These are phyloP conservation scores for Deroplatys truncata DNA, from an alignment of 2,888 invertebrate species.

Conservation along the genomic window DNA sequence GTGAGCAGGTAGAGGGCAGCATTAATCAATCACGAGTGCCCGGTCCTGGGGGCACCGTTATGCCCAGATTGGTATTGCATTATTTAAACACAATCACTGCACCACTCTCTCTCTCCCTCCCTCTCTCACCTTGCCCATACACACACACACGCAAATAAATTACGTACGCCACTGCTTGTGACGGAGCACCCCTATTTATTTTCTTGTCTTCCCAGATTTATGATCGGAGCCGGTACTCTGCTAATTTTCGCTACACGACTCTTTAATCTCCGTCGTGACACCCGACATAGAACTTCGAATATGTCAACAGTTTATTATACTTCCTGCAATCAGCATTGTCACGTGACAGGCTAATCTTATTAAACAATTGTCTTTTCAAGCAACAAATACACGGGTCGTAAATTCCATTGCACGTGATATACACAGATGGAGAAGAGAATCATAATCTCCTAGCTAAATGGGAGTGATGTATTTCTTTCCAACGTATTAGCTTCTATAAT, in stretches of 20 bases:
- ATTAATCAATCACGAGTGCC: slow-evolving; percentile 8
- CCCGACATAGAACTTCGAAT: not conserved
- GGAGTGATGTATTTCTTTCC: no score
- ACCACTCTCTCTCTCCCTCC: not conserved
- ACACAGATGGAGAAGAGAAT: no score
- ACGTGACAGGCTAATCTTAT: not conserved
- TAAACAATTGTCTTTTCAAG: not conserved
- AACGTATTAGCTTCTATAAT: no score
- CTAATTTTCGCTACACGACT: not conserved
- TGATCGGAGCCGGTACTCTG: not conserved
- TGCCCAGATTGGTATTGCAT: slow-evolving; percentile 28
- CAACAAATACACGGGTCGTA: no score
- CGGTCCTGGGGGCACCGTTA: slow-evolving; percentile 18
- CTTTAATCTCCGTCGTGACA: not conserved
- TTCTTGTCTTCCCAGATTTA: not conserved
- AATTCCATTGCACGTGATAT: no score
- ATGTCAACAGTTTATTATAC: not conserved
- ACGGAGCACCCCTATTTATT: not conserved
- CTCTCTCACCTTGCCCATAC: not conserved
- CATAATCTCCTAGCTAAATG: no score
- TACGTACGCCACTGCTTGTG: not conserved
- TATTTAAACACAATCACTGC: slow-evolving; percentile 29
- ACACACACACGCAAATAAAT: not conserved
- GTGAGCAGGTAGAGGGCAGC: not conserved
- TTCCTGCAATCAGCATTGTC: not conserved